Evolutionary conservation across 2,113 vertebrate genomes (phyloP).

Genomic region (Hippopotamus amphibius): DNA sequence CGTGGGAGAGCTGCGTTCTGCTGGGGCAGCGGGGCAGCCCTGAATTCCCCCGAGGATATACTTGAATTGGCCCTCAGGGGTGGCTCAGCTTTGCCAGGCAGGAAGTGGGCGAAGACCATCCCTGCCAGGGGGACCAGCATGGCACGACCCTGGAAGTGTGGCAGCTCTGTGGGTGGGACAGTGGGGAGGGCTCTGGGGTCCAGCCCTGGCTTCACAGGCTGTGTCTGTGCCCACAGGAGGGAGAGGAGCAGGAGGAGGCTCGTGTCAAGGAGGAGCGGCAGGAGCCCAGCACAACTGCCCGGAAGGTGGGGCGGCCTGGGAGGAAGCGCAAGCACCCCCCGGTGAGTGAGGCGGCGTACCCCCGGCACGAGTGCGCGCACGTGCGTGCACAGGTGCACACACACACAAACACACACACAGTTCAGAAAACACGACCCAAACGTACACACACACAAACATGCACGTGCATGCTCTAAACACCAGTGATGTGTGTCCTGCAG

Average conservation of each 20-base stretch:
- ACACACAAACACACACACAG: no score
- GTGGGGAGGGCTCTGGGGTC: not conserved
- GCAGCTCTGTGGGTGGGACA: fast-evolving
- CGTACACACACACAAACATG: fast-evolving
- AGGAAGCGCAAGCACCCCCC: conserved; percentile 93
- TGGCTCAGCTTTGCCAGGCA: not conserved
- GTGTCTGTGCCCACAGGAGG: conserved; percentile 88
- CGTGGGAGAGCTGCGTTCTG: not conserved
- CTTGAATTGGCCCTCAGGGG: not conserved
- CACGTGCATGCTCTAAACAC: fast-evolving
- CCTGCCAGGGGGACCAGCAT: not conserved
- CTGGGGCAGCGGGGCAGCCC: not conserved
- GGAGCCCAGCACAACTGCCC: conserved; percentile 88
- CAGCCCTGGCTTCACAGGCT: conserved; percentile 47
- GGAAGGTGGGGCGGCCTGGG: conserved; percentile 92
- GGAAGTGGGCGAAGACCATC: not conserved
- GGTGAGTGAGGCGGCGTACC: conserved; percentile 87
- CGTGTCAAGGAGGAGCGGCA: conserved; percentile 90
- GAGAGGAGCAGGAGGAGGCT: conserved; percentile 90
- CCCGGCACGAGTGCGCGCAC: fast-evolving
- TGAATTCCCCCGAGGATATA: not conserved
- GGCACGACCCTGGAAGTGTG: not conserved
- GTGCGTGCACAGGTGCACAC: fast-evolving
- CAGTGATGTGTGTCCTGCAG: no score
- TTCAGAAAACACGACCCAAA: not conserved